These are phyloP conservation scores for Corythaixoides concolor DNA, from an alignment of 2,113 vertebrate genomes.

Conservation along the genomic window DNA sequence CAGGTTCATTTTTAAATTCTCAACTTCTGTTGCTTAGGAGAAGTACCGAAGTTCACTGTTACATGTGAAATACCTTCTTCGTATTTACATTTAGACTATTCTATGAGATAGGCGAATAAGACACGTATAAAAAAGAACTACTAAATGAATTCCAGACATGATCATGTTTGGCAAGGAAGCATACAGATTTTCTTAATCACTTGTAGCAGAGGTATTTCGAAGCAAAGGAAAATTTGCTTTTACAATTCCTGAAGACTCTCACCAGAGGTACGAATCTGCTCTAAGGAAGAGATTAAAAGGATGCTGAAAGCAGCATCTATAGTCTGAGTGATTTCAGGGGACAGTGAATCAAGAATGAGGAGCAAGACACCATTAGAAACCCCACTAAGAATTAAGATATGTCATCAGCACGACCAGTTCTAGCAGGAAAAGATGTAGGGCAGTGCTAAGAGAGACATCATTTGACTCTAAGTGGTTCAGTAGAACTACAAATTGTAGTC, in stretches of 20 bases:
- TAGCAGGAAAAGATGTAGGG: neutral
- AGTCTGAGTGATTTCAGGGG: neutral
- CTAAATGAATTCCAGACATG: neutral
- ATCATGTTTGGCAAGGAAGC: neutral
- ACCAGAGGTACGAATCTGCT: neutral
- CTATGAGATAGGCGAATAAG: neutral
- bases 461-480: neutral
- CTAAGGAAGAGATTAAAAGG: neutral
- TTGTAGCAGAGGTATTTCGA: neutral
- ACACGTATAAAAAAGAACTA: neutral
- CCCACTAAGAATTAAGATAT: neutral
- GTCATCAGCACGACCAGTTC: neutral
- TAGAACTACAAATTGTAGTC: neutral
- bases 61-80: neutral
- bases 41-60: neutral
- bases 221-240: neutral
- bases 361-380: neutral
- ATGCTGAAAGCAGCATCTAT: neutral
- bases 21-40: neutral
- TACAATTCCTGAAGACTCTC: neutral
- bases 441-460: neutral
- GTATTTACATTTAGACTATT: neutral
- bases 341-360: neutral
- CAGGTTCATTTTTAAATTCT: neutral
- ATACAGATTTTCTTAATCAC: neutral